Conservation (phyloP, 1,140 invertebrate genomes). For the Lepidurus apus region DNA sequence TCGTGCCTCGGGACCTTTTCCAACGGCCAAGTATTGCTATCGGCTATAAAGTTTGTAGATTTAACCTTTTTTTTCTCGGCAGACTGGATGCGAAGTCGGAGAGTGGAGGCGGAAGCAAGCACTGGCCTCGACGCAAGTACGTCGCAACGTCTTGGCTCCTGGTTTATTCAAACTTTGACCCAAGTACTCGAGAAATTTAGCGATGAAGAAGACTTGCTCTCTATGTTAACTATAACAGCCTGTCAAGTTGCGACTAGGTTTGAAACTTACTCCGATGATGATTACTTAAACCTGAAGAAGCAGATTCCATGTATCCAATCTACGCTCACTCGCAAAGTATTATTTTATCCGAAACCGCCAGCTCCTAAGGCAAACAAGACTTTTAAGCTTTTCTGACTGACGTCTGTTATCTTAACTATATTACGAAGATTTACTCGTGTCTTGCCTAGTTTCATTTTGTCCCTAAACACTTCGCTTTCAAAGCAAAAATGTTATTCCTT, state of each 20-base stretch:
- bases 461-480: no score
- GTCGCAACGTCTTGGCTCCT: slow-evolving; percentile 94
- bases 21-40: background rate
- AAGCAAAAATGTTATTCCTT: no score
- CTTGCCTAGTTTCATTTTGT: no score
- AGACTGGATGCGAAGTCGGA: background rate
- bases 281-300: slow-evolving; percentile 84
- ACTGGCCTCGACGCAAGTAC: slow-evolving; percentile 42
- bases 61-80: background rate
- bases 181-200: slow-evolving; percentile 66
- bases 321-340: slow-evolving; percentile 76
- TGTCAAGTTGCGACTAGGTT: slow-evolving; percentile 78
- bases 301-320: slow-evolving; percentile 91
- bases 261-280: slow-evolving; percentile 80
- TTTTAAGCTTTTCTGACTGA: background rate
- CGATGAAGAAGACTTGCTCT: slow-evolving; percentile 70
- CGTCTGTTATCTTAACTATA: background rate
- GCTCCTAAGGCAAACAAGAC: background rate
- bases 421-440: no score
- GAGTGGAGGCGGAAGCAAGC: background rate
- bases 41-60: background rate
- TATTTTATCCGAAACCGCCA: background rate
- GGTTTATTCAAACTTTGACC: slow-evolving; percentile 92
- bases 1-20: background rate
- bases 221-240: slow-evolving; percentile 81